phyloP scores from a whole-genome alignment of 1,140 invertebrate genomes.

The Solen grandis region DNA sequence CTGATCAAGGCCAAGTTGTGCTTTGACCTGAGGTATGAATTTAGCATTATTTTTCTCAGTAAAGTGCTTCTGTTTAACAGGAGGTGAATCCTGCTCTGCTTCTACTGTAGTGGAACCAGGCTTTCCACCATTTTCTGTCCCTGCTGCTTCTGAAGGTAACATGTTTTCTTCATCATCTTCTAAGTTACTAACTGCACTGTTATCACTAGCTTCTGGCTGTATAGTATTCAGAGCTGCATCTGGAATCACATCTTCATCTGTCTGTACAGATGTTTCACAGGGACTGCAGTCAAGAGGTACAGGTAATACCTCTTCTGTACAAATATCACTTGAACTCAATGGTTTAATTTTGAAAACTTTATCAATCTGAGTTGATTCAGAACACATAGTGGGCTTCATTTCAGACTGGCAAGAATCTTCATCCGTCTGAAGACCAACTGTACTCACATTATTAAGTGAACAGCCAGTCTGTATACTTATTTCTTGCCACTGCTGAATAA shows the following conservation, averaged over 20 bases:
- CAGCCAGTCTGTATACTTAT: conserved; percentile 65
- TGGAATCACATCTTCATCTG: conserved; percentile 33
- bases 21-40: conserved; percentile 30
- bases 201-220: not conserved
- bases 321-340: conserved; percentile 23
- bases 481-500: conserved; percentile 28
- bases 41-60: not conserved
- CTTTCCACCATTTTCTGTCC: not conserved
- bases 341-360: conserved; percentile 11
- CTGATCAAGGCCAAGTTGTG: conserved; percentile 14
- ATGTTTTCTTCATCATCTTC: not conserved
- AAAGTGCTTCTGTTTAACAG: not conserved
- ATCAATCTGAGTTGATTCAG: conserved; percentile 28
- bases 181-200: no score
- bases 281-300: not conserved
- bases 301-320: conserved; percentile 31
- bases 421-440: conserved; percentile 63
- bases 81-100: not conserved
- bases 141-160: not conserved
- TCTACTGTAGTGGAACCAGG: not conserved
- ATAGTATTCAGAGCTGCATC: not conserved
- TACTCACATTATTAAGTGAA: conserved; percentile 59
- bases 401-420: conserved; percentile 8
- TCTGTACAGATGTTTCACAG: conserved; percentile 51
- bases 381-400: conserved; percentile 3